phyloP scores from a whole-genome alignment of 2,113 vertebrate species.

The Mus spicilegus region DNA sequence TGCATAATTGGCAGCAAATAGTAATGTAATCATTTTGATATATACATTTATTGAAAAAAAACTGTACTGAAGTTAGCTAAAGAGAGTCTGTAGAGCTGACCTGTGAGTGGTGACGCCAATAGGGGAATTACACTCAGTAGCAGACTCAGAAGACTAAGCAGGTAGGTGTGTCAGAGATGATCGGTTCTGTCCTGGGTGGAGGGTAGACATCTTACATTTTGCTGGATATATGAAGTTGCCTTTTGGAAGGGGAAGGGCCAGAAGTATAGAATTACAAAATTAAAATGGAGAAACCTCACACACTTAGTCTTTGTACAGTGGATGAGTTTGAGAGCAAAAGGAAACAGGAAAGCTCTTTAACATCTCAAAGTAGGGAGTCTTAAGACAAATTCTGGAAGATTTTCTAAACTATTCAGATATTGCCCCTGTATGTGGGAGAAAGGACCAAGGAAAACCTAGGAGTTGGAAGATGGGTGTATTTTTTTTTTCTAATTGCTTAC shows the following conservation, averaged over 20 bases:
- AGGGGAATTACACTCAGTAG: slow-evolving; percentile 79
- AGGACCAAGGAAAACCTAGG: not conserved
- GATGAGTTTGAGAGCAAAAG: slow-evolving; percentile 64
- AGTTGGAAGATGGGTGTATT: slow-evolving; percentile 5
- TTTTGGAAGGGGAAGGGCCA: slow-evolving; percentile 83
- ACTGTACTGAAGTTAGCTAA: slow-evolving; percentile 74
- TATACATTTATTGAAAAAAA: slow-evolving; percentile 65
- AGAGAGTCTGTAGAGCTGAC: slow-evolving; percentile 81
- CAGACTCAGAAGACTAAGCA: slow-evolving; percentile 81
- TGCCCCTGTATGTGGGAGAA: not conserved
- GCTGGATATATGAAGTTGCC: slow-evolving; percentile 81
- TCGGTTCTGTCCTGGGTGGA: slow-evolving; percentile 77
- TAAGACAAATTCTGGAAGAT: slow-evolving; percentile 28
- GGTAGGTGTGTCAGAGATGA: slow-evolving; percentile 81
- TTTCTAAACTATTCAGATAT: slow-evolving; percentile 55
- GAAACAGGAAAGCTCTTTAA: slow-evolving; percentile 66
- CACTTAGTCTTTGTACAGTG: slow-evolving; percentile 68
- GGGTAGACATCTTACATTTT: slow-evolving; percentile 81
- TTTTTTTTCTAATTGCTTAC: not conserved
- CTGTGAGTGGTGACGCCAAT: slow-evolving; percentile 74
- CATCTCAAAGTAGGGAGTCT: slow-evolving; percentile 44
- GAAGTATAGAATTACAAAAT: slow-evolving; percentile 82
- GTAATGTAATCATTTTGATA: slow-evolving; percentile 63
- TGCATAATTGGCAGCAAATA: slow-evolving; percentile 59
- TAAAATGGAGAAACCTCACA: slow-evolving; percentile 79